Evolutionary conservation across 2,113 vertebrate species (phyloP).

Genomic region (Ptyas mucosa): DNA sequence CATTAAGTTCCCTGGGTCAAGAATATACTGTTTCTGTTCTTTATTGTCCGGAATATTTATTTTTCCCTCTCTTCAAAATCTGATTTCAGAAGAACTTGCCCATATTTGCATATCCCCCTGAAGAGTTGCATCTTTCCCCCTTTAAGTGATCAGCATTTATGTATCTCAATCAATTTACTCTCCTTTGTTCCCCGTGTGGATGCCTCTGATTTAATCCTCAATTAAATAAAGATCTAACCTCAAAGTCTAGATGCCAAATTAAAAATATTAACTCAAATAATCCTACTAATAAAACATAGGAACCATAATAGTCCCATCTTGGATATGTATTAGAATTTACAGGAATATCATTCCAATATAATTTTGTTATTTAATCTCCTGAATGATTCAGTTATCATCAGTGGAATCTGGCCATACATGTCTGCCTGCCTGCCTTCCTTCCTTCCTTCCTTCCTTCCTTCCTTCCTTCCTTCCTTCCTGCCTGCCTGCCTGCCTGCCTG

Average conservation of each 20-base stretch:
- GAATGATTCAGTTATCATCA: conserved; percentile 28
- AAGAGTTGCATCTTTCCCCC: not conserved
- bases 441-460: not conserved
- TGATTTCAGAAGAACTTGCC: not conserved
- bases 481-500: not conserved
- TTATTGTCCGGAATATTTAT: not conserved
- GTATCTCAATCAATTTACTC: not conserved
- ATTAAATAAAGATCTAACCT: not conserved
- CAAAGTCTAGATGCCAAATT: not conserved
- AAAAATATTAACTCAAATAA: not conserved
- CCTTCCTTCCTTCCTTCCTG: too few species aligned
- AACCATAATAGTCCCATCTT: conserved; percentile 37
- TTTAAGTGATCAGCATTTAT: not conserved
- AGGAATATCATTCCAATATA: not conserved
- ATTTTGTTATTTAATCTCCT: conserved; percentile 32
- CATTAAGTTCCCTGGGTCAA: not conserved
- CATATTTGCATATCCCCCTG: not conserved
- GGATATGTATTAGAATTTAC: conserved; percentile 22
- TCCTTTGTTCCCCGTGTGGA: not conserved
- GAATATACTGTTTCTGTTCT: not conserved
- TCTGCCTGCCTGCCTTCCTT: not conserved
- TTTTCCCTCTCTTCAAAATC: not conserved
- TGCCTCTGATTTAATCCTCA: not conserved
- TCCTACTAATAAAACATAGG: conserved; percentile 28
- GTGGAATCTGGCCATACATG: not conserved